Percentiles rank a stretch among this genome's conserved stretches.
Evolutionary conservation across 35 echinoderm and acorn worm species (phyloP).

Genomic region (Heliocidaris tuberculata): DNA sequence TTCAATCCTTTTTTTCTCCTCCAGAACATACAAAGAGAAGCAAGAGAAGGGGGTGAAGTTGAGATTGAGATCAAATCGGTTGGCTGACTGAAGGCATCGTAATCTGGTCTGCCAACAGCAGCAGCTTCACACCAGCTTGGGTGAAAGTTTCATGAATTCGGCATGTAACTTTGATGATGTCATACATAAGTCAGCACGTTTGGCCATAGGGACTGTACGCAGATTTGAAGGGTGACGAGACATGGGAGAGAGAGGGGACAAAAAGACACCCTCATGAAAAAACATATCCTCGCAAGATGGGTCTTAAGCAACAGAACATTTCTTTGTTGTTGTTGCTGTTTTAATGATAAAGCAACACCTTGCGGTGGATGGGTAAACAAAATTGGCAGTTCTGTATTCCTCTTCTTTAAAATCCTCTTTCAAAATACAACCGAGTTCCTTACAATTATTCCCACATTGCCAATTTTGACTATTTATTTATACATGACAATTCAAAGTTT

Average conservation of each 20-base stretch:
- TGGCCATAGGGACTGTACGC: slow-evolving; percentile 22
- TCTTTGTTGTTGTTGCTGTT: neutral
- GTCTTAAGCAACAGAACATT: neutral
- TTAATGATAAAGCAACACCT: neutral
- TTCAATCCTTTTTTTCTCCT: neutral
- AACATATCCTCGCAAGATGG: neutral
- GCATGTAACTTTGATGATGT: slow-evolving; percentile 48
- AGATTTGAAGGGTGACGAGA: slow-evolving; percentile 33
- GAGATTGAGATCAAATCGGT: slow-evolving; percentile 13
- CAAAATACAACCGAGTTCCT: neutral
- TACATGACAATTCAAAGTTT: neutral
- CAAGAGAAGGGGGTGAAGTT: neutral
- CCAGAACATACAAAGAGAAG: slow-evolving; percentile 1
- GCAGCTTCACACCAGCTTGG: neutral
- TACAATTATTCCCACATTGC: neutral
- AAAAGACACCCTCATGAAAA: neutral
- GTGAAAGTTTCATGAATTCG: slow-evolving; percentile 41
- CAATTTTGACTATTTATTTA: neutral
- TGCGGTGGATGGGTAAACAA: neutral
- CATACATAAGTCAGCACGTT: slow-evolving; percentile 28
- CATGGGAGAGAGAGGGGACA: neutral
- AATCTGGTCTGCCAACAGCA: neutral
- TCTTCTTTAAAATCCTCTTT: neutral
- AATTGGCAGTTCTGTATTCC: too few species aligned
- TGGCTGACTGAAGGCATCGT: neutral